phyloP scores from a whole-genome alignment of 2,888 invertebrate genomes.

The Ormyrus labotus region DNA sequence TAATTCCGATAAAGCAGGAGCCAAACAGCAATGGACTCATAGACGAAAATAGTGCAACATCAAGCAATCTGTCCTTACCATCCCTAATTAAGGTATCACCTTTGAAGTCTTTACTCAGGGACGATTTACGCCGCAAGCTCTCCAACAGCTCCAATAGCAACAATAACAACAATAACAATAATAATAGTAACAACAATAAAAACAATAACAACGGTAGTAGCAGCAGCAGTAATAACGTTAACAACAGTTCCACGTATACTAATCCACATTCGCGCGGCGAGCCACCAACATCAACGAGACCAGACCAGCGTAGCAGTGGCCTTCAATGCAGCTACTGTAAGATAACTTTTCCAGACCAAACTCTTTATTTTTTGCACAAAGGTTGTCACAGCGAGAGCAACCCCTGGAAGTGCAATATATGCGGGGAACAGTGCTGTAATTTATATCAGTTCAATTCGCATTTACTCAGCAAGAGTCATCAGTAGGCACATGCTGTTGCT shows the following conservation, averaged over 20 bases:
- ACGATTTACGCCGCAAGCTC: slow-evolving; percentile 89
- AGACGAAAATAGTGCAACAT: slow-evolving; percentile 78
- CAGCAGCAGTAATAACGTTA: slow-evolving; percentile 59
- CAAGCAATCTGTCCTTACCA: slow-evolving; percentile 81
- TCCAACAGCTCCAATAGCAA: slow-evolving; percentile 65
- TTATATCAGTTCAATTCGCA: slow-evolving; percentile 98
- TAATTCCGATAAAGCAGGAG: slow-evolving; percentile 87
- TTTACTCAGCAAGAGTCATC: slow-evolving; percentile 94
- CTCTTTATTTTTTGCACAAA: slow-evolving; percentile 97
- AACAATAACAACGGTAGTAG: slow-evolving; percentile 56
- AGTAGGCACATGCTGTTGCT: slow-evolving; percentile 70
- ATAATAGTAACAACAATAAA: slow-evolving; percentile 26
- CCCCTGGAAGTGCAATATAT: slow-evolving; percentile 98
- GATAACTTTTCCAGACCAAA: slow-evolving; percentile 95
- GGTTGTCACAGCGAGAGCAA: slow-evolving; percentile 98
- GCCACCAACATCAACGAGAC: slow-evolving; percentile 82
- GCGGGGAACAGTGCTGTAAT: slow-evolving; percentile 95
- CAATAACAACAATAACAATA: slow-evolving; percentile 60
- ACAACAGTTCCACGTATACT: slow-evolving; percentile 7
- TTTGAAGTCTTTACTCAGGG: slow-evolving; percentile 88
- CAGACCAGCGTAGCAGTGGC: slow-evolving; percentile 79
- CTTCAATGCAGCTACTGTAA: slow-evolving; percentile 94
- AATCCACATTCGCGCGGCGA: slow-evolving; percentile 76
- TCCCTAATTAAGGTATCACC: slow-evolving; percentile 90
- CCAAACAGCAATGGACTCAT: slow-evolving; percentile 77